phyloP scores from a whole-genome alignment of 2,113 vertebrate species.

The Oryzias melastigma region DNA sequence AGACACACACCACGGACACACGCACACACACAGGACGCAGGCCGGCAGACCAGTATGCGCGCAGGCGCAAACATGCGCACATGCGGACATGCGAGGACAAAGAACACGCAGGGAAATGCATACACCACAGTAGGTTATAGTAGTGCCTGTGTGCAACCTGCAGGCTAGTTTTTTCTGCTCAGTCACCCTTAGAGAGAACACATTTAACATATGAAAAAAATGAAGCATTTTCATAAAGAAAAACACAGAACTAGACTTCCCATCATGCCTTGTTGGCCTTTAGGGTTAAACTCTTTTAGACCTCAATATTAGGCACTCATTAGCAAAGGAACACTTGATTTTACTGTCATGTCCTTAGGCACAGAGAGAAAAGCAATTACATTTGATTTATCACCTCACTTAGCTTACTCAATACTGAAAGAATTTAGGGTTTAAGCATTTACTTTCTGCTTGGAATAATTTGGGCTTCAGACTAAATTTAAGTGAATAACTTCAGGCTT shows the following conservation, averaged over 20 bases:
- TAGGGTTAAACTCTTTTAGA: constrained; percentile 20
- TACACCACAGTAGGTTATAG: constrained; percentile 53
- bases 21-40: constrained; percentile 63
- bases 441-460: constrained; percentile 46
- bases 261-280: constrained; percentile 12
- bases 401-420: constrained; percentile 62
- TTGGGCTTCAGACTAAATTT: constrained; percentile 58
- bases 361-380: constrained; percentile 50
- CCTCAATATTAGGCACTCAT: constrained; percentile 41
- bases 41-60: constrained; percentile 64
- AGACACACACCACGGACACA: constrained; percentile 27
- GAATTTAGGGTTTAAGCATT: constrained; percentile 59
- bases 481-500: constrained; percentile 35
- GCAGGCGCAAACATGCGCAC: constrained; percentile 69
- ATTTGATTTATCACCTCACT: constrained; percentile 64
- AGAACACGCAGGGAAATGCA: constrained; percentile 74
- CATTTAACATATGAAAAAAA: neutral
- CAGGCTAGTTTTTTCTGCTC: constrained; percentile 7
- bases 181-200: constrained; percentile 16
- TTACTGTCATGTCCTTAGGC: constrained; percentile 54
- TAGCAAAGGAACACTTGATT: constrained; percentile 53
- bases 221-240: constrained; percentile 18
- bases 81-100: constrained; percentile 72
- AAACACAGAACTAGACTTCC: constrained; percentile 6
- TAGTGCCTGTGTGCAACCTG: constrained; percentile 27